These are phyloP conservation scores for Emydoidea blandingii DNA, from an alignment of 2,797 vertebrate species.

Conservation along the genomic window DNA sequence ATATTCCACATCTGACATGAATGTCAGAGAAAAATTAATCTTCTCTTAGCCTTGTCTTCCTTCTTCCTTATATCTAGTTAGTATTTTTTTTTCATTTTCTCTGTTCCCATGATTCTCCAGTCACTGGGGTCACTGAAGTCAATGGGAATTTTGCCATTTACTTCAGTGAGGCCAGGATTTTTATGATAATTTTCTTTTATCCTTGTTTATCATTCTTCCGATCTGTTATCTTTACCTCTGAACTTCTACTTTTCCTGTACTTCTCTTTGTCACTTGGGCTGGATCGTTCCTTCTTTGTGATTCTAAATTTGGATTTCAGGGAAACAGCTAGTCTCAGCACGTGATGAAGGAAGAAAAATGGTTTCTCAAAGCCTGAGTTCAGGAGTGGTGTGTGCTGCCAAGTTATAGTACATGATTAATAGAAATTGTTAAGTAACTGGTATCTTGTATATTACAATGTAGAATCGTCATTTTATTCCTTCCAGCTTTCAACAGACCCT, in stretches of 20 bases:
- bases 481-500: neutral
- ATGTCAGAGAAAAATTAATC: neutral
- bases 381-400: neutral
- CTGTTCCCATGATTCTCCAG: neutral
- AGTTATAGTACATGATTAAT: neutral
- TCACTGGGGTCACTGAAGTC: neutral
- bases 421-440: neutral
- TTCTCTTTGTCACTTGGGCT: neutral
- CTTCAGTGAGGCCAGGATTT: neutral
- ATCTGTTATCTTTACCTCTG: neutral
- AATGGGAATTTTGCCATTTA: neutral
- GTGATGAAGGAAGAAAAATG: neutral
- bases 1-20: neutral
- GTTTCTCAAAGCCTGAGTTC: neutral
- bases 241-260: neutral
- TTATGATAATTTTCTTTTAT: neutral
- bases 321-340: neutral
- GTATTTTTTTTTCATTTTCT: neutral
- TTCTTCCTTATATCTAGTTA: neutral
- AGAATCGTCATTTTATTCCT: rapidly evolving
- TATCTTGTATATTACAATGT: neutral
- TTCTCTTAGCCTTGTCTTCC: neutral
- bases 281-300: neutral
- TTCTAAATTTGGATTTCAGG: neutral
- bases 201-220: neutral